phyloP scores from a whole-genome alignment of 1,140 invertebrate genomes.

The Catajapyx aquilonaris region DNA sequence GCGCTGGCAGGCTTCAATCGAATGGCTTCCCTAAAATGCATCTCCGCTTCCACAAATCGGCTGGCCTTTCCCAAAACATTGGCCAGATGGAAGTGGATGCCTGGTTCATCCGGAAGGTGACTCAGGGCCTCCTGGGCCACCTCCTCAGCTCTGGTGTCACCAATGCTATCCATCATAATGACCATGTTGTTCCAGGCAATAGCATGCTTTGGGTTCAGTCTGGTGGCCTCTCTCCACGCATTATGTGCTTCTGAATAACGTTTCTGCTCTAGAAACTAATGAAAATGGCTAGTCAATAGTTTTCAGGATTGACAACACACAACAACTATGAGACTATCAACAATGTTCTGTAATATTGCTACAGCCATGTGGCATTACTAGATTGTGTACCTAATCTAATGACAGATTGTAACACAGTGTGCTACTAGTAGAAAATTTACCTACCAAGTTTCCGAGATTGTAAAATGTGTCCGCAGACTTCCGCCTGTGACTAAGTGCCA shows the following conservation, averaged over 20 bases:
- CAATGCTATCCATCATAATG: constrained; percentile 64
- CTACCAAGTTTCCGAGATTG: constrained; percentile 80
- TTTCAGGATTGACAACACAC: too few relatives aligned
- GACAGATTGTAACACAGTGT: too few relatives aligned
- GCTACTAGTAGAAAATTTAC: too few relatives aligned
- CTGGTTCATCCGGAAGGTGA: constrained; percentile 43
- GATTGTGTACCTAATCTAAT: too few relatives aligned
- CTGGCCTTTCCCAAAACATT: constrained; percentile 70
- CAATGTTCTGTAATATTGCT: too few relatives aligned
- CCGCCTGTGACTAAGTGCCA: constrained; percentile 46
- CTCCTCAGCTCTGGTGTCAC: constrained; percentile 43
- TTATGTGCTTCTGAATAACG: constrained; percentile 32
- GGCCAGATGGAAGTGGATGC: constrained; percentile 65
- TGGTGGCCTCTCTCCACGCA: constrained; percentile 61
- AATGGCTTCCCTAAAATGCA: constrained; percentile 55
- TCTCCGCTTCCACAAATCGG: constrained; percentile 53
- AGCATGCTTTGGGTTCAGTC: constrained; percentile 47
- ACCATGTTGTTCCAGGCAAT: constrained; percentile 83
- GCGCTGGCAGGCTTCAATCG: constrained; percentile 38
- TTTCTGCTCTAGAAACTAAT: constrained; percentile 38
- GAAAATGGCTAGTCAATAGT: constrained; percentile 7
- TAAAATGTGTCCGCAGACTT: constrained; percentile 85
- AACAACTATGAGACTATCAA: not conserved
- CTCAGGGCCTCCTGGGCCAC: constrained; percentile 41
- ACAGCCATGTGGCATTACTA: too few relatives aligned